Conservation (phyloP, 1,140 invertebrate species). For the Conus ventricosus region DNA sequence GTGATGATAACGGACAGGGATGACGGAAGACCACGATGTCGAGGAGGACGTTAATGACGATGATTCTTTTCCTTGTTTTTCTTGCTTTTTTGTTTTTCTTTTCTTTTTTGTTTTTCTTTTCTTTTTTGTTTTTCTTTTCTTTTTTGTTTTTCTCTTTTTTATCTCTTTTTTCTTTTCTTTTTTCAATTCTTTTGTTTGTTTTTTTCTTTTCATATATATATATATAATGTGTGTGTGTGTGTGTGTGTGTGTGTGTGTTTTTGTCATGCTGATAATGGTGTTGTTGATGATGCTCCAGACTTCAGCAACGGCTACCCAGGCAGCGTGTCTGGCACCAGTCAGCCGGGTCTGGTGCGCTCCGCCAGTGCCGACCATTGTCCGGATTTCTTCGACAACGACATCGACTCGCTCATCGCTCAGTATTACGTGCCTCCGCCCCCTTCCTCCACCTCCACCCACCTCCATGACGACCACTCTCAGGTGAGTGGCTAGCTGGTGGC, state of each 20-base stretch:
- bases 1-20: no score
- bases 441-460: conserved; percentile 12
- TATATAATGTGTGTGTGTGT: no score
- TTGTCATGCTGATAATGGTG: background rate
- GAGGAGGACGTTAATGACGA: conserved; percentile 20
- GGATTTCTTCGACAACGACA: conserved; percentile 68
- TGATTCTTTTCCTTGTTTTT: background rate
- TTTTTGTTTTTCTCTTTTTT: no score
- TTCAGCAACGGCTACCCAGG: conserved; percentile 7
- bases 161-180: background rate
- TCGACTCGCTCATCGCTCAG: conserved; percentile 89
- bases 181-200: background rate
- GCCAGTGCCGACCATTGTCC: conserved; percentile 48
- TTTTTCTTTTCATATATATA: no score
- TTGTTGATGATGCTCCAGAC: background rate
- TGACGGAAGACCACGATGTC: background rate
- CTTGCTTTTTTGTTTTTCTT: no score
- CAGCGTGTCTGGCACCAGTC: background rate
- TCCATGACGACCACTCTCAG: background rate
- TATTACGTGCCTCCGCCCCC: conserved; percentile 86
- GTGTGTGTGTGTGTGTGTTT: no score
- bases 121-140: no score
- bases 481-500: background rate
- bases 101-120: no score
- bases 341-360: conserved; percentile 37